Conservation (phyloP, 2,113 vertebrate species). For the Spea bombifrons region DNA sequence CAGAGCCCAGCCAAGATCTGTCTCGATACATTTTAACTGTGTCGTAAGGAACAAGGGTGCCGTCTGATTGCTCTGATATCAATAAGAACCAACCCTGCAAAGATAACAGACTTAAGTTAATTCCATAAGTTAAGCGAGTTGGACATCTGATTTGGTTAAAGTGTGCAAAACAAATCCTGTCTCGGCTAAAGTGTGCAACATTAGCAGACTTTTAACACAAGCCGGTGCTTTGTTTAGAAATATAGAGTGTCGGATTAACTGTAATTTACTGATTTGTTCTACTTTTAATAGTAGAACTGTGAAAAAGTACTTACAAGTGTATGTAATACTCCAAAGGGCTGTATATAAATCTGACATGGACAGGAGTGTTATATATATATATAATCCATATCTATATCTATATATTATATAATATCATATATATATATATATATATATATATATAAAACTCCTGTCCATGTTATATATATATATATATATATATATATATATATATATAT, state of each 20-base stretch:
- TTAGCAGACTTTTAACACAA: not conserved
- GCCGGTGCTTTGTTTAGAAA: constrained; percentile 12
- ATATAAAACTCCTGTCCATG: too few relatives aligned
- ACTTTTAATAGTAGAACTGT: not conserved
- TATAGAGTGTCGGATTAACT: not conserved
- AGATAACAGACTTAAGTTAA: too few relatives aligned
- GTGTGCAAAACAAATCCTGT: constrained; percentile 29
- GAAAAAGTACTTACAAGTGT: not conserved
- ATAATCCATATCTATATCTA: not conserved
- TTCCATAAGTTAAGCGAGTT: constrained; percentile 11
- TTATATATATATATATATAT: not conserved
- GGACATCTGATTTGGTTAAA: not conserved
- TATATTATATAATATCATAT: not conserved
- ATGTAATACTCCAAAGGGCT: too few relatives aligned
- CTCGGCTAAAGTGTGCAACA: not conserved
- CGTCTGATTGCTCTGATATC: too few relatives aligned
- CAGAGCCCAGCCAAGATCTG: too few relatives aligned
- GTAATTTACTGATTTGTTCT: constrained; percentile 22
- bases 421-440: too few relatives aligned
- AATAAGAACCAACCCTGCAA: too few relatives aligned
- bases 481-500: too few relatives aligned
- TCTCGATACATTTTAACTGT: too few relatives aligned
- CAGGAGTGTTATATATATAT: not conserved
- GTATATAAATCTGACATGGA: too few relatives aligned
- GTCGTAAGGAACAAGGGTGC: too few relatives aligned